Evolutionary conservation across 2,113 vertebrate genomes (phyloP), one percentile per base, ranked within the genome.

Genomic region (Colistium nudipinnis): DNA sequence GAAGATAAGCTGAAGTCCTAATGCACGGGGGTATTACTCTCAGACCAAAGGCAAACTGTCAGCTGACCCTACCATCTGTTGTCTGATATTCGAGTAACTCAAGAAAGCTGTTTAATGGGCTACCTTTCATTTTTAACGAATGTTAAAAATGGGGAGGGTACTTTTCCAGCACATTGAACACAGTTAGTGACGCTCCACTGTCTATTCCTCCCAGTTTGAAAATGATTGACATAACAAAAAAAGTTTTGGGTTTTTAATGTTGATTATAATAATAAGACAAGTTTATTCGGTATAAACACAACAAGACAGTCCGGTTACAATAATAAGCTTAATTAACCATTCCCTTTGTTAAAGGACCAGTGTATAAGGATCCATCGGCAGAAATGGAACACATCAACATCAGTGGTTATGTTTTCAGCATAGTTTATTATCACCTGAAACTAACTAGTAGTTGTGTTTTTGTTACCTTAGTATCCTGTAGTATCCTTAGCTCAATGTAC

Each of bases 51-150:
- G 10, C 3, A 53, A 20, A 56, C 31, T 56, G 53, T 38, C 31
- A 24, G 25, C 39, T 65, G 66, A 53, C 30, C 54, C 41, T 39
- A n/a, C 38, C 39, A 25, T 65, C 45, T 60, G 61, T 47, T 20
- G 62, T 33, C 27, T 35, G 17, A n/a, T n/a, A n/a, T n/a, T n/a
- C 54, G 39, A 63, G 31, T 33, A 75, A 57, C 43, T 62, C 55
- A 53, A 51, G 35, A 51, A 41, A 75, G 25, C 22, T 22, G 20
- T 65, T 56, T 52, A 56, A 28, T 28, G 1, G 33, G 41, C 0
- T 45, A 31, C 17, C 31, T 61, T 61, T 45, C 3, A 57, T 41
- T 43, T 43, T 17, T 13, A 43, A 24, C 36, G 56, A 19, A 41
- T 64, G 52, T 55, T n/a, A 36, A 67, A 41, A 53, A 36, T 30